Evolutionary conservation across 2,113 vertebrate genomes (phyloP), one percentile per base, ranked within the genome.

Genomic region (Forbesichthys papilliferus): DNA sequence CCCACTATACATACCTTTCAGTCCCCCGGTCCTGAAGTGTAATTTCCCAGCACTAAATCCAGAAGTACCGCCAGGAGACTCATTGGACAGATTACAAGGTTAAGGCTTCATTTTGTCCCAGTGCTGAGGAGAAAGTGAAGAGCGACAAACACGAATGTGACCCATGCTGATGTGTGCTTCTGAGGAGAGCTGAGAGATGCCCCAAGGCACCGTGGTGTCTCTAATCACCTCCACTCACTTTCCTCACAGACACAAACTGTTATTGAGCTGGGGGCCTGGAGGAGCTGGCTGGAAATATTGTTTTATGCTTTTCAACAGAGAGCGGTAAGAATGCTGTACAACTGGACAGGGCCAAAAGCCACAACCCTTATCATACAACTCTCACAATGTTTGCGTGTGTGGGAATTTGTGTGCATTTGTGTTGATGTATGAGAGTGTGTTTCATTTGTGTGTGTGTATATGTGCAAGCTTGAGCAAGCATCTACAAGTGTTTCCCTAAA

Each of bases 81-180:
- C 84, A 82, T 92, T 91, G 78, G 86, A 64, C 83, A 93, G 93
- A 93, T 93, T 92, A 92, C 87, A 71, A 94, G 92, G 91, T 93
- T 94, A 93, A 94, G 88, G 89, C 92, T 92, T 94, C 89, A 92
- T 93, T 93, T 92, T 93, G 92, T 94, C 90, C 85, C 83, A n/a
- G 73, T 89, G 90, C 89, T 81, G 83, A 79, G 62, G 73, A 81
- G 78, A 84, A 48, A 52, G 85, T 69, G 83, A 85, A 90, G 91
- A 90, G 87, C 87, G 88, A 89, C 88, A 89, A 84, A 85, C 69
- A 54, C 84, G 74, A 81, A 65, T 85, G 76, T 78, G 87, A 87
- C 79, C 86, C 83, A 82, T 80, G 80, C 73, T 81, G 79, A 76
- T 86, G 83, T 90, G 87, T 78, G 82, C 80, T 88, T 87, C 84